Conservation (phyloP, 2,113 vertebrate species). For the Pelodiscus sinensis region DNA sequence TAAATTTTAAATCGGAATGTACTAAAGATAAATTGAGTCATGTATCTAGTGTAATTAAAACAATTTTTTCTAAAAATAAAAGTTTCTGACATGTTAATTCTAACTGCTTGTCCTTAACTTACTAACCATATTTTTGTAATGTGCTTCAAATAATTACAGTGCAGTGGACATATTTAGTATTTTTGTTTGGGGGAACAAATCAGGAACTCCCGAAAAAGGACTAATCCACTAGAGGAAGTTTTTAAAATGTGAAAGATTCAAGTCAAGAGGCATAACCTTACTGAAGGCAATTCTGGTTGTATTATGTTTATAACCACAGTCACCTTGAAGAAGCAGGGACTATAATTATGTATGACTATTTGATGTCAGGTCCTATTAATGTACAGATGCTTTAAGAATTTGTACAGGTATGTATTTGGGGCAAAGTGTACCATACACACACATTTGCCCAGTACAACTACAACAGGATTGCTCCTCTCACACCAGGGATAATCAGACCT, state of each 20-base stretch:
- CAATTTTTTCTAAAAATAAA: background rate
- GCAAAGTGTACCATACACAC: background rate
- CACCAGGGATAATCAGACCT: background rate
- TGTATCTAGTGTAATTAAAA: too few species aligned
- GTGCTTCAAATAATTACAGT: accelerated
- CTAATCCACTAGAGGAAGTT: accelerated
- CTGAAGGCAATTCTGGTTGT: background rate
- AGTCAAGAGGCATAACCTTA: background rate
- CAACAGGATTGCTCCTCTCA: background rate
- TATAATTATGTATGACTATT: background rate
- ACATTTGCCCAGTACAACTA: background rate
- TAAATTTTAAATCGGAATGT: background rate
- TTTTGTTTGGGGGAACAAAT: background rate
- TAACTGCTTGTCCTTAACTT: background rate
- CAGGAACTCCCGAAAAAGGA: background rate
- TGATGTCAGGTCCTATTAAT: background rate
- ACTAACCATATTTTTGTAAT: background rate
- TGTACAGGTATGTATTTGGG: background rate
- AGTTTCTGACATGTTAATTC: background rate
- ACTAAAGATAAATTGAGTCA: background rate
- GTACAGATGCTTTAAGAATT: background rate
- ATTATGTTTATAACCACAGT: background rate
- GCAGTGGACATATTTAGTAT: accelerated
- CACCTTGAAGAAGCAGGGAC: background rate
- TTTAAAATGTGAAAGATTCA: background rate